Evolutionary conservation across 2,113 vertebrate genomes (phyloP).

Genomic region (Danionella cerebrum): DNA sequence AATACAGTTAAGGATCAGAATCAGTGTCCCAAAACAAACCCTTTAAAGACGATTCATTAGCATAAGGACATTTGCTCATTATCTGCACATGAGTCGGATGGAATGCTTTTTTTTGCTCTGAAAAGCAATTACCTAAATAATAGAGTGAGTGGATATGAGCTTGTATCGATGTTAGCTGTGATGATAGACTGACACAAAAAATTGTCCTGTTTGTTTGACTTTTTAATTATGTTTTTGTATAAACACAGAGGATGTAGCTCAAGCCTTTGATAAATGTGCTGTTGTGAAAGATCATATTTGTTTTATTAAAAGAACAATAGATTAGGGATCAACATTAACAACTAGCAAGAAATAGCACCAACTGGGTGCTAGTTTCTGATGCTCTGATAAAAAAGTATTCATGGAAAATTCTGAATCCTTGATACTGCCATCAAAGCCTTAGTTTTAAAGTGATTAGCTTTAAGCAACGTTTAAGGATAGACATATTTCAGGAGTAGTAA

Average conservation of each 20-base stretch:
- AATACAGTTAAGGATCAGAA: slow-evolving; percentile 27
- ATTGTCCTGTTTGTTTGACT: neutral
- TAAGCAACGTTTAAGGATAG: too few species aligned
- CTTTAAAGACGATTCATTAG: slow-evolving; percentile 24
- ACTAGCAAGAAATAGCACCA: too few species aligned
- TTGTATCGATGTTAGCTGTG: neutral
- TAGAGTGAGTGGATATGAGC: neutral
- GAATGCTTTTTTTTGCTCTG: neutral
- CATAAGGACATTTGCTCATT: slow-evolving; percentile 35
- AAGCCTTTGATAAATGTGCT: neutral
- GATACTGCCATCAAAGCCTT: too few species aligned
- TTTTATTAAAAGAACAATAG: too few species aligned
- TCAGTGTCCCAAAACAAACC: slow-evolving; percentile 2
- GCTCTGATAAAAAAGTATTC: too few species aligned
- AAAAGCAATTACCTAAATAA: slow-evolving; percentile 29
- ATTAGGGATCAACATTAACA: too few species aligned
- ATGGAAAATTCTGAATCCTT: too few species aligned
- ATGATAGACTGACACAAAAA: neutral
- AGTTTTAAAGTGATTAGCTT: too few species aligned
- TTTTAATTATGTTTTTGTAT: neutral
- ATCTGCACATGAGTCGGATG: slow-evolving; percentile 7
- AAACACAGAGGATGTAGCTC: neutral
- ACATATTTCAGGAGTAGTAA: too few species aligned
- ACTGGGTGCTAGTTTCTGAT: too few species aligned
- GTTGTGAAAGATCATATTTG: neutral